Conservation (phyloP, 1,140 invertebrate genomes). For the Melitaea cinxia region DNA sequence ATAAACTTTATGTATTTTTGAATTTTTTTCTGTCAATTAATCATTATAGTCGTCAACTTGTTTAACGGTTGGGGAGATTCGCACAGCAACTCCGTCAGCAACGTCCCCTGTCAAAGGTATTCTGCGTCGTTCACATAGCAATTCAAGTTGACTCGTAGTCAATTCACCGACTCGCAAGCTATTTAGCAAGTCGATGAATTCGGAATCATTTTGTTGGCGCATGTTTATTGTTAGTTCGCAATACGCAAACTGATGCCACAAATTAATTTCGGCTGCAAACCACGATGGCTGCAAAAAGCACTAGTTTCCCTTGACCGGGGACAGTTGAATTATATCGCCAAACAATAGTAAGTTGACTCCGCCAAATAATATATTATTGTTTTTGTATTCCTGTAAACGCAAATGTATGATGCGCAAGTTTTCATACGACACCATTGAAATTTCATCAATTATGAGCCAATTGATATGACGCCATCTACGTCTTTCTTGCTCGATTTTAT, state of each 20-base stretch:
- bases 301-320: conserved; percentile 41
- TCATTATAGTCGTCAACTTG: conserved; percentile 44
- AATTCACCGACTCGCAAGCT: conserved; percentile 37
- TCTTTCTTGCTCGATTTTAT: conserved; percentile 38
- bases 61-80: conserved; percentile 39
- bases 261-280: conserved; percentile 26
- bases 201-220: conserved; percentile 35
- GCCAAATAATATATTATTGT: conserved; percentile 39
- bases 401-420: conserved; percentile 34
- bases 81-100: conserved; percentile 39
- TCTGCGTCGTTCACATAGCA: conserved; percentile 30
- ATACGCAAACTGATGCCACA: conserved; percentile 31
- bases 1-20: conserved; percentile 10
- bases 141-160: conserved; percentile 27
- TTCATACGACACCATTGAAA: conserved; percentile 46
- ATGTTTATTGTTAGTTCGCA: conserved; percentile 30
- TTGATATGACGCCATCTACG: conserved; percentile 33
- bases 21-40: conserved; percentile 32
- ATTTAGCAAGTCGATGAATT: conserved; percentile 44
- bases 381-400: conserved; percentile 42
- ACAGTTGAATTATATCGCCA: conserved; percentile 46
- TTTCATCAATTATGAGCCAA: conserved; percentile 48
- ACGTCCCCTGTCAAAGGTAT: conserved; percentile 35
- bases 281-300: conserved; percentile 39
- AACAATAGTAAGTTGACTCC: conserved; percentile 38